Percentiles rank a stretch among this genome's conserved stretches.
Conservation (phyloP, 1,140 invertebrate species). For the Acarapis woodi region DNA sequence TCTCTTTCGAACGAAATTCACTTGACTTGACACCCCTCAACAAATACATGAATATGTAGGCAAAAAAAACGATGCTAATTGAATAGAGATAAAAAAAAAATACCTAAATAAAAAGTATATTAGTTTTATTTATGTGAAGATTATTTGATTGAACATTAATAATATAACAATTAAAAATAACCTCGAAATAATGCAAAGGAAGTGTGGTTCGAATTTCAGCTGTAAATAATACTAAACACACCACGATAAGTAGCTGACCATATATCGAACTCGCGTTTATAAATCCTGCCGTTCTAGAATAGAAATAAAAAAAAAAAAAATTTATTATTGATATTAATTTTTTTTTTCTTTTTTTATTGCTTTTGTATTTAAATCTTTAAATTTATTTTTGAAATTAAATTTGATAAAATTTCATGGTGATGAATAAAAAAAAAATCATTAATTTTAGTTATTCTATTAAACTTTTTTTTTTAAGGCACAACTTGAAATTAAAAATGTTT, state of each 20-base stretch:
- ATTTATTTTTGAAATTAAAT: too few relatives aligned
- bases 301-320: too few relatives aligned
- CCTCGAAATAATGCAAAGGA: conserved; percentile 59
- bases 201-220: conserved; percentile 71
- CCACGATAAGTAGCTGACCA: conserved; percentile 59
- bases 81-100: conserved; percentile 92
- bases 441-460: too few relatives aligned
- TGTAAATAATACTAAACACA: conserved; percentile 68
- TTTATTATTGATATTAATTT: too few relatives aligned
- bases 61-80: conserved; percentile 69
- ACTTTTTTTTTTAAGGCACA: too few relatives aligned
- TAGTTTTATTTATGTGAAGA: conserved; percentile 2
- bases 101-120: conserved; percentile 26
- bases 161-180: conserved; percentile 13
- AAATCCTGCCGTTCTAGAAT: conserved; percentile 60
- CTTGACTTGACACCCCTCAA: conserved; percentile 32
- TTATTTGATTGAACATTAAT: neutral
- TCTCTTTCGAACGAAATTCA: neutral
- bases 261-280: conserved; percentile 70
- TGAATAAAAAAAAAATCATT: too few relatives aligned
- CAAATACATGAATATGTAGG: conserved; percentile 87
- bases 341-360: too few relatives aligned
- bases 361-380: too few relatives aligned
- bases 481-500: too few relatives aligned
- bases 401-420: too few relatives aligned